Conservation (phyloP, 2,797 vertebrate genomes). For the Pelochelys cantorii region DNA sequence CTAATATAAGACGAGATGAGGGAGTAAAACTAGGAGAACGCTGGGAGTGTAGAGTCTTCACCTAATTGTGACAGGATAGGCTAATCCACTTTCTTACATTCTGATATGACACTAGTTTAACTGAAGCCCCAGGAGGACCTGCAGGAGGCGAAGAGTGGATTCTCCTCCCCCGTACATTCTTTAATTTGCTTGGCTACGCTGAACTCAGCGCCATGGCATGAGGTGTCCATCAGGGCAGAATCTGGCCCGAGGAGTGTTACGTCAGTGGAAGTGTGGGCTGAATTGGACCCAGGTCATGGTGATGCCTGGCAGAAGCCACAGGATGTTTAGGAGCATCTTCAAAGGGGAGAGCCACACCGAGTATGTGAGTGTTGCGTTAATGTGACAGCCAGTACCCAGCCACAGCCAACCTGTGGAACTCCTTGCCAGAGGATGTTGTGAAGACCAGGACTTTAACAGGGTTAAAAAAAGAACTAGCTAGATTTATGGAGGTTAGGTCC, state of each 20-base stretch:
- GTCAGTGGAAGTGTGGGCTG: background rate
- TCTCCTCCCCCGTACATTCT: background rate
- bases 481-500: no score
- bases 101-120: constrained; percentile 28
- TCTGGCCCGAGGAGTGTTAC: background rate
- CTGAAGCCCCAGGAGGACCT: background rate
- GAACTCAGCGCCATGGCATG: background rate
- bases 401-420: background rate
- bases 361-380: background rate
- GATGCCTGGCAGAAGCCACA: background rate
- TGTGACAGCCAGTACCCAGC: background rate
- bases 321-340: background rate
- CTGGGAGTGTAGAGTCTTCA: background rate
- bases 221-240: background rate
- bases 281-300: background rate
- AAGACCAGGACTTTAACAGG: no score
- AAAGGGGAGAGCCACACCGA: background rate
- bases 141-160: background rate
- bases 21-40: background rate
- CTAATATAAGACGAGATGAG: no score
- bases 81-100: background rate
- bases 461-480: no score
- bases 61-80: background rate
- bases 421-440: no score
- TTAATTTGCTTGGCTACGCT: background rate